Base-by-base conservation (phyloP, 2,888 invertebrate species). In the Cenopis cana region DNA sequence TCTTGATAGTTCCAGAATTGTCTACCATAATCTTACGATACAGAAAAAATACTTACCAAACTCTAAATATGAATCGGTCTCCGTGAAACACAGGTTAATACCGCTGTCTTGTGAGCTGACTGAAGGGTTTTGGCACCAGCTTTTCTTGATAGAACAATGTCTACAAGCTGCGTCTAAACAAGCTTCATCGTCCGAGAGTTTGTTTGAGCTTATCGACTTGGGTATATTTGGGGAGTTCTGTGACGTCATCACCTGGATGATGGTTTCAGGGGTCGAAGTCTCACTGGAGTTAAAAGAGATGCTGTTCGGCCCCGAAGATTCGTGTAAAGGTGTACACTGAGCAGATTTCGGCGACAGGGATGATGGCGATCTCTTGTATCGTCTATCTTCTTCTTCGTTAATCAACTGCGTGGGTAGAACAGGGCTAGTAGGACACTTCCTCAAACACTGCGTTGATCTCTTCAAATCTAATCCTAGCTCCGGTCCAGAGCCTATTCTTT, bases 81-180 rank as follows among this genome's bases (percentile, higher is more conserved):
- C 96, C 61, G 95, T 95, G 85, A 96, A 96, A 12, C 95, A 95
- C 87, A 96, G 90, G 82, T 96, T 96, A 69, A 97, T 96, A 0
- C 96, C 96, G 78, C 96, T 96, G 82, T 97, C 97, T 84, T 96
- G 96, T 6, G 96, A 96, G 79, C 96, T 96, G 65, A 96, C 94
- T 68, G 96, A 95, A 72, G 95, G 95, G 64, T 96, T 95, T 78
- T 95, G 94, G 73, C 95, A 95, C 86, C 95, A 95, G 33, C 93
- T 93, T 78, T 95, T 94, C 73, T 95, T 94, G 74, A 91, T 90
- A 79, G 86, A 85, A 81, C 86, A 92, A 75, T 92, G 94, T 89
- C 91, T 88, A 79, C 89, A 89, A 49, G 91, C 87, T 36, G 84
- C 88, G 60, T 94, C 93, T 38, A 84, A 86, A 75, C 94, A 94